phyloP scores from a whole-genome alignment of 2,113 vertebrate species.

The Pundamilia nyererei region DNA sequence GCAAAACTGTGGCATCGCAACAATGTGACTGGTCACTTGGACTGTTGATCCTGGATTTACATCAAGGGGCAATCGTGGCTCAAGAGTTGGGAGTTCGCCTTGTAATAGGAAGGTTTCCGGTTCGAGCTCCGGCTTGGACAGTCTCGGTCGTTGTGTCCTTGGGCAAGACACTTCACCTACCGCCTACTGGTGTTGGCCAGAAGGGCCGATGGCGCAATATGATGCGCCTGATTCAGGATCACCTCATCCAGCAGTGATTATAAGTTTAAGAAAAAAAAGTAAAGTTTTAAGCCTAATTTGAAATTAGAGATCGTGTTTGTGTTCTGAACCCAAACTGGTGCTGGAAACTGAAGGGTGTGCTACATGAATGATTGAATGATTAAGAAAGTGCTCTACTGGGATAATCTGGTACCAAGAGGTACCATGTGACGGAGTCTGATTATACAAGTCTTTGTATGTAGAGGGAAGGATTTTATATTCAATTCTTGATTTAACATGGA shows the following conservation, averaged over 20 bases:
- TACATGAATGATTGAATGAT: neutral
- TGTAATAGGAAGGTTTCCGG: rapidly evolving
- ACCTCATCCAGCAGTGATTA: neutral
- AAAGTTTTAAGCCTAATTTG: neutral
- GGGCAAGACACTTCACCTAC: neutral
- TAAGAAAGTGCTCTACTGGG: neutral
- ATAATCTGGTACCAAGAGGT: neutral
- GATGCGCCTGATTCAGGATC: neutral
- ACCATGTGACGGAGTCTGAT: neutral
- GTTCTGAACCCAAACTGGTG: neutral
- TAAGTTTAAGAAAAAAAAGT: neutral
- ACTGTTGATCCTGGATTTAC: neutral
- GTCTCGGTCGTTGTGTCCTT: rapidly evolving
- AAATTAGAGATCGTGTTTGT: rapidly evolving
- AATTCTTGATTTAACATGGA: neutral
- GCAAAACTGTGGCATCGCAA: neutral
- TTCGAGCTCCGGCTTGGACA: neutral
- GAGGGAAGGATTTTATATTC: neutral
- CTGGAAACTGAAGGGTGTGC: neutral
- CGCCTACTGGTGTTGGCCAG: neutral
- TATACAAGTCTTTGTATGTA: neutral
- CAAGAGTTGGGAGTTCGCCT: neutral
- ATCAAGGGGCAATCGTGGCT: neutral
- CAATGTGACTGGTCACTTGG: neutral
- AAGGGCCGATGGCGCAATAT: neutral